Conservation (phyloP, 1,140 invertebrate genomes). For the Neuroterus valhalla region DNA sequence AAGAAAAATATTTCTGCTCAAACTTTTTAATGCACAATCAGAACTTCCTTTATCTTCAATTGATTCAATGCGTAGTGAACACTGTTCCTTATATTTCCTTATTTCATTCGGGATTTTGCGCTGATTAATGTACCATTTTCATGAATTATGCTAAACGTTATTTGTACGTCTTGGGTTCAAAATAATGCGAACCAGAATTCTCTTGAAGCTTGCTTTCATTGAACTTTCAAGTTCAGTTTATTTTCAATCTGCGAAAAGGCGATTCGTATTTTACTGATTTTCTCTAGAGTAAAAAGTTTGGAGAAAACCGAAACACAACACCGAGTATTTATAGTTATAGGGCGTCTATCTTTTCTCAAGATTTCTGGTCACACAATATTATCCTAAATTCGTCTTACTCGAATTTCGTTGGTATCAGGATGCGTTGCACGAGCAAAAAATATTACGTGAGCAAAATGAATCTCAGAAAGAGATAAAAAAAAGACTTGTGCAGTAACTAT, state of each 20-base stretch:
- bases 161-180: slow-evolving; percentile 7
- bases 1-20: too few species aligned
- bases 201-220: neutral
- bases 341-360: slow-evolving; percentile 34
- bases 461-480: neutral
- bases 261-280: neutral
- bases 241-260: slow-evolving; percentile 1
- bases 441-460: slow-evolving; percentile 28
- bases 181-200: neutral
- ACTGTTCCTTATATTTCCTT: too few species aligned
- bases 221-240: neutral
- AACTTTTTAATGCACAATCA: too few species aligned
- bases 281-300: slow-evolving; percentile 22
- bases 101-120: neutral
- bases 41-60: too few species aligned
- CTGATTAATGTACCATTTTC: neutral
- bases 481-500: neutral
- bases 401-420: slow-evolving; percentile 35
- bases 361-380: slow-evolving; percentile 32
- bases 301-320: slow-evolving; percentile 40
- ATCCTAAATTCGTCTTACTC: slow-evolving; percentile 37
- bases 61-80: too few species aligned
- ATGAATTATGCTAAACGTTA: slow-evolving; percentile 5
- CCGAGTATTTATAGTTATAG: slow-evolving; percentile 35
- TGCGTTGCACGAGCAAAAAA: slow-evolving; percentile 36